phyloP scores from a whole-genome alignment of 2,797 vertebrate species.

The Ceryle rudis region DNA sequence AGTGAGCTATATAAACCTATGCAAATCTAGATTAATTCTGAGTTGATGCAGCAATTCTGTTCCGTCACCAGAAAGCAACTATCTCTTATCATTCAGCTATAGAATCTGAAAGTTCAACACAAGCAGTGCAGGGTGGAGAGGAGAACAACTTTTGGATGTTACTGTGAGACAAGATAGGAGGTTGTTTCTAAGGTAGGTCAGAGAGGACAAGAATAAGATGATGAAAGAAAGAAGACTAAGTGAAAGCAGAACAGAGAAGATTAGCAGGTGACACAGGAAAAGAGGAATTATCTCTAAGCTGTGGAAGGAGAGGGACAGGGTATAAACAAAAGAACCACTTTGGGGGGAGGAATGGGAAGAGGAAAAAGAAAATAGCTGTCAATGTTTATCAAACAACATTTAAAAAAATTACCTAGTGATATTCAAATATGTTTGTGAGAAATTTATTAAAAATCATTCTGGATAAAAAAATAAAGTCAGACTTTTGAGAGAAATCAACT shows the following conservation, averaged over 20 bases:
- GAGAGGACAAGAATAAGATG: background rate
- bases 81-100: background rate
- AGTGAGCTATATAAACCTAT: background rate
- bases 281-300: background rate
- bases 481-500: background rate
- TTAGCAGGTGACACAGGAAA: background rate
- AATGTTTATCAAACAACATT: background rate
- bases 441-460: background rate
- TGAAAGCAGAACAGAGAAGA: constrained; percentile 34
- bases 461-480: background rate
- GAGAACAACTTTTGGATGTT: background rate
- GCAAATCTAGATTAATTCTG: background rate
- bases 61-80: background rate
- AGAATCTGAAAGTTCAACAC: background rate
- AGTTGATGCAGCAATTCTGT: background rate
- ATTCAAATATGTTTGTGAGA: background rate
- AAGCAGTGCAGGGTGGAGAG: background rate
- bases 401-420: background rate
- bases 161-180: background rate
- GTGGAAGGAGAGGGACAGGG: background rate
- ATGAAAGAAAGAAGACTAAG: background rate
- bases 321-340: background rate
- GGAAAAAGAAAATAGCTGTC: background rate
- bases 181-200: background rate
- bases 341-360: too few species aligned